Evolutionary conservation across 2,797 vertebrate genomes (phyloP).

Genomic region (Darevskia nairensis): DNA sequence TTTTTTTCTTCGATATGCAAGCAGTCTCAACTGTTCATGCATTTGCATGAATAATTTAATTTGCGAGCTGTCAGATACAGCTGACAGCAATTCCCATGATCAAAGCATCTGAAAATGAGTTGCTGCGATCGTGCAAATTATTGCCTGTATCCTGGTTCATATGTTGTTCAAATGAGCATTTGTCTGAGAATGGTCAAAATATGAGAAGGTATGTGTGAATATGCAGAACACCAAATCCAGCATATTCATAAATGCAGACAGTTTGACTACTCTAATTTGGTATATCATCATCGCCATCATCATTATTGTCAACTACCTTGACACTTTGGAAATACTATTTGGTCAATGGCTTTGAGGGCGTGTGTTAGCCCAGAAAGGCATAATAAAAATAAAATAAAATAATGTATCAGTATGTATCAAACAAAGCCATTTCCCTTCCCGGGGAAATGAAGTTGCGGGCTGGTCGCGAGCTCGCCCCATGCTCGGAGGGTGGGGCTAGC

Average conservation of each 20-base stretch:
- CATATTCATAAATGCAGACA: not conserved
- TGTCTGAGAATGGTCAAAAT: not conserved
- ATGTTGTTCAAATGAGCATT: not conserved
- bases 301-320: no score
- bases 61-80: conserved; percentile 4
- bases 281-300: no score
- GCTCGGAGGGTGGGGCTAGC: no score
- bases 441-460: no score
- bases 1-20: not conserved
- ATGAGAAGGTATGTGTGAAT: not conserved
- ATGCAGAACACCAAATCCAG: not conserved
- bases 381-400: no score
- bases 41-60: conserved; percentile 16
- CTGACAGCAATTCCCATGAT: conserved; percentile 11
- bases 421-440: not conserved
- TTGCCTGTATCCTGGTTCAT: not conserved
- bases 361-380: no score
- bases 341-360: no score
- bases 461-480: no score
- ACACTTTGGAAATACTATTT: no score
- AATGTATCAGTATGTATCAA: not conserved
- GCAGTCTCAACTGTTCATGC: not conserved
- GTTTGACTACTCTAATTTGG: not conserved
- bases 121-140: conserved; percentile 2
- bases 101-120: not conserved